Evolutionary conservation across 2,797 vertebrate species (phyloP), one percentile per base, ranked within the genome.

Genomic region (Eulemur albifrons): DNA sequence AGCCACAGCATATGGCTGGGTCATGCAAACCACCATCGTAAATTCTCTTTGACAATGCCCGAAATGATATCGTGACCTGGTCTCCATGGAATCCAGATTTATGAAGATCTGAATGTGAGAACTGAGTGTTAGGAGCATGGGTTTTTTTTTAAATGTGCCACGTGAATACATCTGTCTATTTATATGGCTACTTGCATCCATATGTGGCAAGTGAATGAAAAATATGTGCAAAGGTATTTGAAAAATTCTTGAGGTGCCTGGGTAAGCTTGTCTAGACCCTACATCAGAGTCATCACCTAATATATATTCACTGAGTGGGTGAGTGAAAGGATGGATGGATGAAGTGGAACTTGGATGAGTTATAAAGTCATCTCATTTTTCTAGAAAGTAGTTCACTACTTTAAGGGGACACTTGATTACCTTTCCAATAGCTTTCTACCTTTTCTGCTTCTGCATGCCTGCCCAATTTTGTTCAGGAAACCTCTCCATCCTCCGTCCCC

Each of bases 51-150:
- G 98, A 99, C 98, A 98, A 63, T 97, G 96, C 97, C 98, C 97
- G 96, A 98, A 98, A 98, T 98, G 98, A 98, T 98, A 99, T 97
- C 96, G 95, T 98, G 98, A 98, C 98, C 97, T 86, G 98, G 98
- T 98, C 98, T 98, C 98, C 50, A 96, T 97, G 98, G 98, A 98
- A 98, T 98, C 91, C 95, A 97, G 97, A 98, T 98, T 98, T 98
- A 98, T 98, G 98, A 98, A 98, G 94, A 98, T 98, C 96, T 98
- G 98, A 97, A 98, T 96, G 93, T 96, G 97, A 98, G 97, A 98
- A 98, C 93, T 97, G 93, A 97, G 97, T 97, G 95, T 98, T 98
- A 98, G 96, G 96, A 97, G 84, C 96, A 52, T 97, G 90, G 75
- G 77, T 97, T 98, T 98, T 97, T 97, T 97, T 96, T 50, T 92